Conservation (phyloP, 1,140 invertebrate genomes). For the Eciton burchellii region DNA sequence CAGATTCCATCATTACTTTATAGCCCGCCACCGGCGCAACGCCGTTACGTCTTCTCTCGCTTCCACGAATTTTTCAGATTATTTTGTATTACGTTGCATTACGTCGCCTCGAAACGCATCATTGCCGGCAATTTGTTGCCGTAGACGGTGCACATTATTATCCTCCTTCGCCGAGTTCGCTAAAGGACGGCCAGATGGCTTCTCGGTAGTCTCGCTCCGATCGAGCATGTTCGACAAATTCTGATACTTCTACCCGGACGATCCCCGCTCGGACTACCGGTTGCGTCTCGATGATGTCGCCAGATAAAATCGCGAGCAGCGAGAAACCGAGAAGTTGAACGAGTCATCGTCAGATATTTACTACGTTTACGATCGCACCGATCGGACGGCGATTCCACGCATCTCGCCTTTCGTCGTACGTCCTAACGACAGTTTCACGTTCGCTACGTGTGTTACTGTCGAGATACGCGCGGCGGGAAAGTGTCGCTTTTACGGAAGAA, state of each 20-base stretch:
- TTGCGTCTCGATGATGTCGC: conserved; percentile 41
- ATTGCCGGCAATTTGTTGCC: conserved; percentile 50
- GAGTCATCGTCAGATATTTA: conserved; percentile 52
- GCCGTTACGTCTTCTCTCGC: conserved; percentile 7
- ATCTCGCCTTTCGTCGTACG: conserved; percentile 27
- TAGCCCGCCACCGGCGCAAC: not conserved
- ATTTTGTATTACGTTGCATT: conserved; percentile 39
- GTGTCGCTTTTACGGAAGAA: not conserved
- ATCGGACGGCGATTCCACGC: conserved; percentile 37
- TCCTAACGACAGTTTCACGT: conserved; percentile 3
- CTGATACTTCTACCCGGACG: conserved; percentile 55
- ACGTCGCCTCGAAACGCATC: conserved; percentile 42
- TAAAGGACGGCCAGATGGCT: conserved; percentile 20
- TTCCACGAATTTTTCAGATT: conserved; percentile 40
- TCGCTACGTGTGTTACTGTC: not conserved
- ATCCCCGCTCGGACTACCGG: conserved; percentile 26
- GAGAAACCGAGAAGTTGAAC: conserved; percentile 11
- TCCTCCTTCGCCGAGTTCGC: conserved; percentile 19
- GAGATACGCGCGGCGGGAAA: not conserved
- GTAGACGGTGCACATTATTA: conserved; percentile 33
- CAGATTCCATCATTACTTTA: conserved; percentile 40
- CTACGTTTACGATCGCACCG: conserved; percentile 63
- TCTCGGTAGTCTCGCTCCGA: conserved; percentile 26
- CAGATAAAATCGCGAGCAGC: conserved; percentile 56
- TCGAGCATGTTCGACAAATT: conserved; percentile 66